Percentiles rank a stretch among this genome's conserved stretches.
Conservation (phyloP, 2,888 invertebrate genomes). For the Eupithecia exiguata region DNA sequence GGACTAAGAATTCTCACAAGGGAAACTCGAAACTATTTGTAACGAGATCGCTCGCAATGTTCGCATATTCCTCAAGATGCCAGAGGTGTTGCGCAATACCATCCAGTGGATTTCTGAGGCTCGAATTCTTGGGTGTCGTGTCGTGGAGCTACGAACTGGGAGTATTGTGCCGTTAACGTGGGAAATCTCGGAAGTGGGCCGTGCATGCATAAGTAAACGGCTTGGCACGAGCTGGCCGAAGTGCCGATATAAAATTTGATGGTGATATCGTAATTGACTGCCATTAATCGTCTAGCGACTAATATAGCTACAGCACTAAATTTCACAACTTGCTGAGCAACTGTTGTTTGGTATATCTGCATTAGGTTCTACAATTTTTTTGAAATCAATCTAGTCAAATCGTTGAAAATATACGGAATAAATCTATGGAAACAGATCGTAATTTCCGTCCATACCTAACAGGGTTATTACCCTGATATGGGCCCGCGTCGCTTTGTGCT, state of each 20-base stretch:
- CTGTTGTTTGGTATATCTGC: not conserved
- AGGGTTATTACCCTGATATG: conserved; percentile 1
- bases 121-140: conserved; percentile 28
- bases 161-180: conserved; percentile 56
- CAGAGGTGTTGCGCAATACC: conserved; percentile 39
- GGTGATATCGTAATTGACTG: conserved; percentile 8
- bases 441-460: conserved; percentile 8
- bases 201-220: conserved; percentile 51
- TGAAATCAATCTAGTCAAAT: not conserved
- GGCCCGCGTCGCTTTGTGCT: not conserved
- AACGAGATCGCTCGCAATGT: conserved; percentile 29
- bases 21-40: conserved; percentile 29
- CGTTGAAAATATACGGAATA: not conserved
- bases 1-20: conserved; percentile 22
- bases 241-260: conserved; percentile 22
- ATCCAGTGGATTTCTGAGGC: conserved; percentile 30
- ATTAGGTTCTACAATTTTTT: not conserved
- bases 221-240: conserved; percentile 28
- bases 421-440: conserved; percentile 4
- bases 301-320: not conserved
- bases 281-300: not conserved
- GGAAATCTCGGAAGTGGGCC: conserved; percentile 61
- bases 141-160: conserved; percentile 44
- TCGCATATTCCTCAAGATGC: conserved; percentile 37
- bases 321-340: not conserved